Evolutionary conservation across 2,113 vertebrate species (phyloP).

Genomic region (Peromyscus leucopus): DNA sequence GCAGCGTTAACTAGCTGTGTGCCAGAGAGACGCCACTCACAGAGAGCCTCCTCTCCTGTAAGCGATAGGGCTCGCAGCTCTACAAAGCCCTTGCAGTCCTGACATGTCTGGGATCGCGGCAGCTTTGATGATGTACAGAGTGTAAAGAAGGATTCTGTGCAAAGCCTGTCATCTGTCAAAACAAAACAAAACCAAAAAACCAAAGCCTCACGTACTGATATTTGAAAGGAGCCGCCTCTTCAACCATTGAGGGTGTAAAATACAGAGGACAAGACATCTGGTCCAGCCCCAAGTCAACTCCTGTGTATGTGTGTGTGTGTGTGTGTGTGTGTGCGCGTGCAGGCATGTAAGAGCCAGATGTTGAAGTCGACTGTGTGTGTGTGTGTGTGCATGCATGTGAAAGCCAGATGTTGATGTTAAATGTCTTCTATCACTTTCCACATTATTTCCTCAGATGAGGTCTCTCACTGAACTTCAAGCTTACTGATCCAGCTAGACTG

Average conservation of each 20-base stretch:
- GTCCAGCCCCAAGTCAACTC: background rate
- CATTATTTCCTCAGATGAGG: background rate
- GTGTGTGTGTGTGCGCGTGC: background rate
- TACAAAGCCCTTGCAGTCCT: background rate
- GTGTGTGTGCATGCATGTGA: too few relatives aligned
- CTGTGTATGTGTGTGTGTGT: background rate
- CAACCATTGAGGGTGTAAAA: background rate
- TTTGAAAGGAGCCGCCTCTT: background rate
- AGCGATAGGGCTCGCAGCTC: too few relatives aligned
- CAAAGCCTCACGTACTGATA: background rate
- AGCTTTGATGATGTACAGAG: background rate
- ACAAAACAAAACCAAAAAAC: background rate
- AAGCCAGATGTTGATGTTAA: background rate
- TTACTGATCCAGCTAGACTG: background rate
- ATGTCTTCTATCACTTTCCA: background rate
- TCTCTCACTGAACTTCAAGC: background rate
- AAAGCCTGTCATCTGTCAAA: background rate
- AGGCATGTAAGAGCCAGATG: too few relatives aligned
- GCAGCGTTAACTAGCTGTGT: background rate
- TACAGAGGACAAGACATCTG: too few relatives aligned
- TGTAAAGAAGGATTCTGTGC: background rate
- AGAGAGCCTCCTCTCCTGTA: background rate
- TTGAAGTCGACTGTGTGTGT: background rate
- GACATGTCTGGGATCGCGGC: rapidly evolving
- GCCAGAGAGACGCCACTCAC: background rate